Percentiles rank a stretch among this genome's conserved stretches.
These are phyloP conservation scores for Cairina moschata DNA, from an alignment of 2,113 vertebrate species.

Conservation along the genomic window DNA sequence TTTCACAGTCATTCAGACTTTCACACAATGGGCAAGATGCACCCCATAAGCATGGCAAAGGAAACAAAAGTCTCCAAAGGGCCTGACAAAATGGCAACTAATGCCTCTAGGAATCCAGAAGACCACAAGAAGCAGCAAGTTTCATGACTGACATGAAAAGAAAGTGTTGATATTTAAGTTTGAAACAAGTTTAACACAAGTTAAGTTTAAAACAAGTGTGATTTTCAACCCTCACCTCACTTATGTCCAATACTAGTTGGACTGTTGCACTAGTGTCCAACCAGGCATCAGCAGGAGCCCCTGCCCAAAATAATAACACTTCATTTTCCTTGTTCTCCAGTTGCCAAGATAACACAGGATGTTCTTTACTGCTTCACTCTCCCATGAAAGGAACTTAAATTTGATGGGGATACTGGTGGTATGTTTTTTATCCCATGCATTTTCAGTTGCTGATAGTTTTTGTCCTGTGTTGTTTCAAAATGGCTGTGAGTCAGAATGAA, in stretches of 20 bases:
- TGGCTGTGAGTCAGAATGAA: neutral
- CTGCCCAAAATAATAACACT: neutral
- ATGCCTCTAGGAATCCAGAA: neutral
- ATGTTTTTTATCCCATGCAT: neutral
- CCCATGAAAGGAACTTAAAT: neutral
- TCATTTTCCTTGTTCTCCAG: neutral
- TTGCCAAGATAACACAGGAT: neutral
- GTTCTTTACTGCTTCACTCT: neutral
- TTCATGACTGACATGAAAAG: neutral
- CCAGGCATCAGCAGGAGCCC: fast-evolving
- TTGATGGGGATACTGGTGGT: neutral
- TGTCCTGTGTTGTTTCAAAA: conserved; percentile 1
- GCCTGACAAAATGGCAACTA: neutral
- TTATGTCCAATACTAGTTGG: too few species aligned
- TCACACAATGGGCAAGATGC: neutral
- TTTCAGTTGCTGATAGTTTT: neutral
- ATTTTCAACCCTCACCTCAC: neutral
- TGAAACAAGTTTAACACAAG: too few species aligned
- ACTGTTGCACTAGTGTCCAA: neutral
- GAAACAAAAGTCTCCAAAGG: neutral
- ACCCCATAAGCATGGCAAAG: neutral
- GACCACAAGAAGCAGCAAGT: neutral
- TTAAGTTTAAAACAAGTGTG: neutral
- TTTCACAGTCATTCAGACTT: neutral
- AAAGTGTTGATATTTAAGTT: neutral